Evolutionary conservation across 2,888 invertebrate genomes (phyloP), one percentile per base, ranked within the genome.

Genomic region (Erebia aethiops): DNA sequence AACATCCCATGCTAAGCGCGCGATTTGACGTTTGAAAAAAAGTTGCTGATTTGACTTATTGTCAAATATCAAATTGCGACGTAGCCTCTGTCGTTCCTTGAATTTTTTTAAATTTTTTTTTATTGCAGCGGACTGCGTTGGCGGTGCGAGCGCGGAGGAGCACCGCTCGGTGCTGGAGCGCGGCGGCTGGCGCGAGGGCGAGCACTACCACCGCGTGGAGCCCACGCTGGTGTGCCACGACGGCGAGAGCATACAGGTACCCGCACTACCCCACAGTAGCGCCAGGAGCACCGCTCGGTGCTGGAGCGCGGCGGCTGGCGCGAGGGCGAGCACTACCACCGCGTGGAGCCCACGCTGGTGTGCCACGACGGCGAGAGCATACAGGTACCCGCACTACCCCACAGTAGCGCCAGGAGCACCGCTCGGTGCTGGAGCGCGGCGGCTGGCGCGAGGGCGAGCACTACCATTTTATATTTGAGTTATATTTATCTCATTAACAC

Each of bases 321-420:
- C 74, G 96, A 98, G 84, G 97, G 97, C 0, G 94, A 95, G 21
- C 97, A 98, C 84, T 96, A 95, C 89, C 95, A 95, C 77, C 95
- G 96, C 76, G 97, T 97, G 16, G 98, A 98, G 85, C 95, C 96
- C 21, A 95, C 97, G n/a, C 95, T 97, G 62, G 92, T 96, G 69
- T 98, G 98, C 83, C 96, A 97, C 77, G 98, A 98, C 83, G 98
- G 98, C 58, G 98, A 99, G 92, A 98, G 98, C 85, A 97, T 98
- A 87, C 98, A 98, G 95, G 97, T 96, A 52, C 52, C n/a, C n/a
- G 2, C 26, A 26, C 26, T 26, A 26, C 26, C 26, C 26, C 26
- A 26, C 26, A n/a, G n/a, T n/a, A n/a, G n/a, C n/a, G n/a, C n/a
- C n/a, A 85, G 82, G 94, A 94, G 81, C 81, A 84, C 2, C 84